Base-by-base conservation (phyloP, 2,888 invertebrate species). In the Drosophila meridionalis region DNA sequence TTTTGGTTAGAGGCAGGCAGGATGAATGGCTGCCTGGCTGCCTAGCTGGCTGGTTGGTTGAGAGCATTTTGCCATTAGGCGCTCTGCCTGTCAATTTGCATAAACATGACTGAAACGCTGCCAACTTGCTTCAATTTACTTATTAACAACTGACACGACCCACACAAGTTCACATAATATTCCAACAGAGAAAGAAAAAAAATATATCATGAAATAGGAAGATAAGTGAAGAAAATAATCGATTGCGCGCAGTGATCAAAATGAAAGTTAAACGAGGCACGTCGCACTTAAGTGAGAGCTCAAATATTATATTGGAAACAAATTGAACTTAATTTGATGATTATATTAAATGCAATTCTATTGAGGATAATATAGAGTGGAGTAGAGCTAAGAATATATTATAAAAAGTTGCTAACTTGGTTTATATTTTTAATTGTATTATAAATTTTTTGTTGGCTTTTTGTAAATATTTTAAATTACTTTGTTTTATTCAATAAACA, bases 31-130 rank as follows among this genome's bases (percentile, higher is more conserved):
- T 62, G 69, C 20, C 72, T 60, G 60, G 45, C 58, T 69, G 69
- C 11, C 69, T 69, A 43, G 32, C 8, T 8, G 34, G 26, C 12
- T 34, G n/a, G 11, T 43, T 48, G 42, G 52, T 48, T 79, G 67
- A 71, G 56, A 75, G 80, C 80, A 76, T 80, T 80, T 79, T 53
- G 48, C 65, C 78, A 80, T 80, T 76, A 78, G 68, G 53, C 56
- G 53, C 59, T 56, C 47, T 57, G 68, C 42, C 68, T 80, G 71
- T 69, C 67, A 78, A 78, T 78, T 78, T 78, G 76, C 78, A 78
- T 80, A 78, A 71, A 71, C 71, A 79, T 68, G 40, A 53, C 71
- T 71, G 45, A 60, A 59, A 38, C 52, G n/a, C 40, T 61, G 59
- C 34, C 47, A 79, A 65, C 67, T 52, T 75, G 58, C 57, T 64